Evolutionary conservation across 2,888 invertebrate species (phyloP).

Genomic region (Rhodophaea formosa): DNA sequence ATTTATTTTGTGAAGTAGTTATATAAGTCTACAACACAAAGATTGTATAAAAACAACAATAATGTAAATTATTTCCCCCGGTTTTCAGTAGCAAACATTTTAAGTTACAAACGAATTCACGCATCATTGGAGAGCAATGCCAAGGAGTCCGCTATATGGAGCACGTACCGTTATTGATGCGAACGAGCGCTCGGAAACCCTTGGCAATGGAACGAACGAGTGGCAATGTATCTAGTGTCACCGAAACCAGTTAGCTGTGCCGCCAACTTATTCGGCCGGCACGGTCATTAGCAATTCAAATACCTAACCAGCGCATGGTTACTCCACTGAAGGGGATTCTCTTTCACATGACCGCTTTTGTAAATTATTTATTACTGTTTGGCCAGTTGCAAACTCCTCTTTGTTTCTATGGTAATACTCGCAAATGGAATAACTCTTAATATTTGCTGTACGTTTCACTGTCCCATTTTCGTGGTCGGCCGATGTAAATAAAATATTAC

Average conservation of each 20-base stretch:
- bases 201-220: slow-evolving; percentile 38
- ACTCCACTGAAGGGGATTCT: slow-evolving; percentile 56
- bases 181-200: slow-evolving; percentile 16
- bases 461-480: slow-evolving; percentile 27
- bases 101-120: slow-evolving; percentile 21
- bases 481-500: slow-evolving; percentile 18
- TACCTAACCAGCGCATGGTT: slow-evolving; percentile 66
- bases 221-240: slow-evolving; percentile 51
- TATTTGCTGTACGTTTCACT: slow-evolving; percentile 31
- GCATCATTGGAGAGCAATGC: slow-evolving; percentile 2
- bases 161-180: slow-evolving; percentile 23
- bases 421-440: slow-evolving; percentile 50
- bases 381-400: slow-evolving; percentile 62
- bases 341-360: slow-evolving; percentile 74
- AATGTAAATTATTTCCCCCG: neutral
- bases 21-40: neutral
- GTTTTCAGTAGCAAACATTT: slow-evolving; percentile 13
- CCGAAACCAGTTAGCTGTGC: slow-evolving; percentile 55
- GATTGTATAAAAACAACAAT: neutral
- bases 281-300: slow-evolving; percentile 76
- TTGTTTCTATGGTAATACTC: slow-evolving; percentile 59
- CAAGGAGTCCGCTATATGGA: slow-evolving; percentile 9
- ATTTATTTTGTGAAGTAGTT: no score
- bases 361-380: slow-evolving; percentile 77
- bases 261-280: slow-evolving; percentile 63